Percentiles rank a stretch among this genome's conserved stretches.
These are phyloP conservation scores for Biston betularia DNA, from an alignment of 2,888 invertebrate genomes.

Conservation along the genomic window DNA sequence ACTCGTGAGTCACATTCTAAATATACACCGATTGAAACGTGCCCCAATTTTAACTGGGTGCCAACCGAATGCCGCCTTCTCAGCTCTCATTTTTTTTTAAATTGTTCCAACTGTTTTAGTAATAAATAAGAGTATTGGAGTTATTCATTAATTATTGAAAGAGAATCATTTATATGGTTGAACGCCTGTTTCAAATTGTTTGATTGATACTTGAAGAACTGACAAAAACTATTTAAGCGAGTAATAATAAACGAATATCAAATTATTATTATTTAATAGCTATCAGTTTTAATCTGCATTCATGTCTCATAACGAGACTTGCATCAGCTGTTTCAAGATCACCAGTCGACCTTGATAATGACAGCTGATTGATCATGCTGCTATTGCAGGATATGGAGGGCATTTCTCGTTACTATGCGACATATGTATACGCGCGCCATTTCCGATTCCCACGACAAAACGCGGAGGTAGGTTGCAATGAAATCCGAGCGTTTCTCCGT, in stretches of 20 bases:
- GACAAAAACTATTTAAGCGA: not conserved
- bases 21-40: conserved; percentile 71
- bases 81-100: conserved; percentile 16
- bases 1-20: conserved; percentile 78
- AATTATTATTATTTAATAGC: conserved; percentile 11
- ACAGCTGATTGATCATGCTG: conserved; percentile 58
- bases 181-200: not conserved
- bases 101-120: conserved; percentile 8
- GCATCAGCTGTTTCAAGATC: conserved; percentile 61
- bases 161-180: not conserved
- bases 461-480: conserved; percentile 66
- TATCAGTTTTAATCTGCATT: conserved; percentile 13
- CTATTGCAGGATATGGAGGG: conserved; percentile 44
- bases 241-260: not conserved
- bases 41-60: conserved; percentile 65
- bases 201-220: not conserved
- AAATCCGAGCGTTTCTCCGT: conserved; percentile 84
- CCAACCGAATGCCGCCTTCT: conserved; percentile 41
- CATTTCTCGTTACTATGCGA: conserved; percentile 44
- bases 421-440: conserved; percentile 29
- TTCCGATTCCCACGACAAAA: conserved; percentile 57
- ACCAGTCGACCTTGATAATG: conserved; percentile 73
- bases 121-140: not conserved
- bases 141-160: not conserved
- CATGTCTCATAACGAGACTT: conserved; percentile 10